Percentiles rank a stretch among this genome's conserved stretches.
phyloP scores from a whole-genome alignment of 2,888 invertebrate genomes.

The Uropetala carovei region DNA sequence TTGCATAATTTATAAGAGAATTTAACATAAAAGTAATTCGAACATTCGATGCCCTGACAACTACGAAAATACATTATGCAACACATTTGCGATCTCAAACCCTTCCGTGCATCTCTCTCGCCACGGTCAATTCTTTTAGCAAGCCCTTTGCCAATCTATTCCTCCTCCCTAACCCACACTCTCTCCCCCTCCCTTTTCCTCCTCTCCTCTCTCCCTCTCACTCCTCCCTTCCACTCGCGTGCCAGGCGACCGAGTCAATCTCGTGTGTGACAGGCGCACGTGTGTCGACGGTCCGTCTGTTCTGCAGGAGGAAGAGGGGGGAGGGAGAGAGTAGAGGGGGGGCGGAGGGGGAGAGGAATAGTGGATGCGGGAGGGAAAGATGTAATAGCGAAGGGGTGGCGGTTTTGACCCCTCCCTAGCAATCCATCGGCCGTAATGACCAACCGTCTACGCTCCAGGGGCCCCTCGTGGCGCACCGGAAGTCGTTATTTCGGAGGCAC shows the following conservation, averaged over 20 bases:
- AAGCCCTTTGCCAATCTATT: not conserved
- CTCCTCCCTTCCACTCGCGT: not conserved
- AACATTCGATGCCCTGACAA: too few species aligned
- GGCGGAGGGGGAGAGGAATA: not conserved
- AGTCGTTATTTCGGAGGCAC: conserved; percentile 37
- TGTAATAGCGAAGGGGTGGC: too few species aligned
- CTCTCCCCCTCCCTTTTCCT: not conserved
- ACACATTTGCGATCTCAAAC: not conserved
- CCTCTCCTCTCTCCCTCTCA: not conserved
- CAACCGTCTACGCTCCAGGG: not conserved
- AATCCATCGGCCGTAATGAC: conserved; percentile 29
- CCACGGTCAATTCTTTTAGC: not conserved
- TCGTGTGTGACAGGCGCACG: not conserved
- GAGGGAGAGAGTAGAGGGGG: not conserved
- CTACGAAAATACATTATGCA: not conserved
- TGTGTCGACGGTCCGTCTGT: not conserved
- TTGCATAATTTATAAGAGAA: too few species aligned
- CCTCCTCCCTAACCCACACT: not conserved
- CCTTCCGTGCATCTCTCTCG: not conserved
- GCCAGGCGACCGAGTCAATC: not conserved
- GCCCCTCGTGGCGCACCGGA: not conserved
- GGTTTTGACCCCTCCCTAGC: not conserved
- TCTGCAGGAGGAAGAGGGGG: not conserved
- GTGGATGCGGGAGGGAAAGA: too few species aligned
- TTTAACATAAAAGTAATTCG: too few species aligned